Base-by-base conservation (phyloP, 2,113 vertebrate genomes). In the Aegithalos caudatus region DNA sequence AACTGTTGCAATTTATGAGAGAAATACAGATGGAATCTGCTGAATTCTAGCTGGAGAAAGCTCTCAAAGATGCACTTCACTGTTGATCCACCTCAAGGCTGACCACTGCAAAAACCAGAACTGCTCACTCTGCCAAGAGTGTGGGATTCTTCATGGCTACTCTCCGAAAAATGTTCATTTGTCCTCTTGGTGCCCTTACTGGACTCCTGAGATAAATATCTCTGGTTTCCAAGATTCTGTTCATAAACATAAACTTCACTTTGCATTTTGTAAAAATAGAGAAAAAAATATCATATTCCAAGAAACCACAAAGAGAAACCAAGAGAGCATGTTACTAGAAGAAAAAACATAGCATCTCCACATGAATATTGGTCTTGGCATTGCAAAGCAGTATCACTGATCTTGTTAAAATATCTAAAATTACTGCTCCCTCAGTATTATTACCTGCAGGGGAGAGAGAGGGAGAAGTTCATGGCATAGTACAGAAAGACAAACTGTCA, bases 301-400 rank as follows among this genome's bases (percentile, higher is more conserved):
- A 90, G 64, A 92, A 96, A 93, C 82, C 85, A 86, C 79, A 86
- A 72, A 90, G 54, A 85, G 47, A 95, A 90, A 88, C 35, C 40
- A 70, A 83, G 85, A 88, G 31, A 11, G 9, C 60, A 53, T 81
- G 71, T 92, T 77, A 88, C 67, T 40, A 95, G 86, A 83, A 96
- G 71, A 58, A 66, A 95, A 96, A 95, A 91, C 85, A 91, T 20
- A 86, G 22, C 12, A 88, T 95, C 92, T 90, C 88, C 60, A 48
- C 82, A 81, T 60, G 85, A 95, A 53, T 95, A 81, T 96, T 96
- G 86, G 79, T 92, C 82, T 96, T 97, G 95, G 96, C 94, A 88
- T 56, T 35, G 40, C 51, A 92, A n/a, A 45, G 44, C n/a, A 67
- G 67, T 74, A 71, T 71, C 51, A 47, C 37, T 84, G 82, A 78